Base-by-base conservation (phyloP, 37 sponge, comb jelly and placozoan genomes). In the Halichondria panicea region DNA sequence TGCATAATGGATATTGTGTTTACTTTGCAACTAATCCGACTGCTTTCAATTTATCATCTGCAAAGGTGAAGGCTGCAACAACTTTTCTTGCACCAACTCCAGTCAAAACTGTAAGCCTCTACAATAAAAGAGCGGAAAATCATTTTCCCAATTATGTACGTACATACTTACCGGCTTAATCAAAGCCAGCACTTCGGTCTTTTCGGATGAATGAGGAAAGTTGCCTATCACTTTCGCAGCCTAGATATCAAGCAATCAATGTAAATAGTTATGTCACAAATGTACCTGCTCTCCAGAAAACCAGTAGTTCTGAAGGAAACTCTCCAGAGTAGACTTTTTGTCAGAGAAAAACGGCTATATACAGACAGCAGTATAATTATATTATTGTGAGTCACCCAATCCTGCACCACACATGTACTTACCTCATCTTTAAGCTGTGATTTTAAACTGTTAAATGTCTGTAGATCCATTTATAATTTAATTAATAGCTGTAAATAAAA, bases 31-130 rank as follows among this genome's bases (percentile, higher is more conserved):
- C 15, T 15, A 48, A 48, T 48, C 52, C 15, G 13, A 48, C 52
- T 48, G 52, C 52, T 48, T 48, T 48, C 15, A 48, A 11, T 48
- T 48, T 11, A 48, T 48, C 52, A 48, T 48, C 15, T 48, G 52
- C 52, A 48, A 48, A 48, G 13, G 52, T 11, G 52, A 48, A 48
- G 11, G 52, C 60, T 73, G 74, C 8, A 73, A 30, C 60, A 73
- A 28, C 55, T 73, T 73, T 24, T 52, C 39, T 54, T 60, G 34
- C 40, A 35, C 40, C 56, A 27, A 24, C 60, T 27, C 11, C 27
- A 8, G 36, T n/a, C 13, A 24, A 8, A 73, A 11, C 42, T 73
- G 15, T 48, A 18, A 48, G 52, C 15, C 52, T 48, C 52, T 48
- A 15, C 15, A 18, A 18, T 11, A 11, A 15, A 15, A 15, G 15